A percentile compares a stretch with the other conserved stretches of the same genome.
Conservation (phyloP, 2,113 vertebrate species). For the Campylorhamphus procurvoides region DNA sequence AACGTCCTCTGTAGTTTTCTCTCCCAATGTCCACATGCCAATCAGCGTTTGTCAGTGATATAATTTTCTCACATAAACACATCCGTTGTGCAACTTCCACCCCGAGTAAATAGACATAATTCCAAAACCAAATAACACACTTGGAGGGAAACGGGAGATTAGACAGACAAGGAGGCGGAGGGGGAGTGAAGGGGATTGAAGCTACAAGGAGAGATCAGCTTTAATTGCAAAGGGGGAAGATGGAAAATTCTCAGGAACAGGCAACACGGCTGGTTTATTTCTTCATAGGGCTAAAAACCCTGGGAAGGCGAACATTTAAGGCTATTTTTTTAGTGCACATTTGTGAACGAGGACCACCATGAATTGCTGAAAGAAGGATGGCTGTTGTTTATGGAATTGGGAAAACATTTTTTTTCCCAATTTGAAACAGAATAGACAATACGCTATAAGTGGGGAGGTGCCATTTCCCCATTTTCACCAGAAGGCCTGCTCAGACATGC, state of each 20-base stretch:
- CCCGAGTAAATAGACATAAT: constrained; percentile 81
- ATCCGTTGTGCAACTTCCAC: constrained; percentile 82
- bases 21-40: constrained; percentile 78
- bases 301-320: constrained; percentile 48
- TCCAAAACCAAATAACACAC: constrained; percentile 80
- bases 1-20: constrained; percentile 77
- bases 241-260: background rate
- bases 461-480: constrained; percentile 55
- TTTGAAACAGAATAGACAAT: constrained; percentile 72
- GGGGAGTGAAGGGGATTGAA: constrained; percentile 46
- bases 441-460: constrained; percentile 37
- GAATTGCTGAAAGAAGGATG: constrained; percentile 75
- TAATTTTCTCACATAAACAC: constrained; percentile 83
- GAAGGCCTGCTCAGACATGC: constrained; percentile 37
- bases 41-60: constrained; percentile 82
- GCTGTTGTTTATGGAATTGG: constrained; percentile 72
- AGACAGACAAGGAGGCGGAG: constrained; percentile 63
- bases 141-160: constrained; percentile 75
- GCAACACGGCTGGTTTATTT: constrained; percentile 46
- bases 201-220: constrained; percentile 66
- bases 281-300: constrained; percentile 40
- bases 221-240: constrained; percentile 57
- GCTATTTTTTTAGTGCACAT: constrained; percentile 35
- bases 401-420: constrained; percentile 72
- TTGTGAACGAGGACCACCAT: constrained; percentile 74